Conservation (phyloP, 1,140 invertebrate genomes). For the Microvelia longipes region DNA sequence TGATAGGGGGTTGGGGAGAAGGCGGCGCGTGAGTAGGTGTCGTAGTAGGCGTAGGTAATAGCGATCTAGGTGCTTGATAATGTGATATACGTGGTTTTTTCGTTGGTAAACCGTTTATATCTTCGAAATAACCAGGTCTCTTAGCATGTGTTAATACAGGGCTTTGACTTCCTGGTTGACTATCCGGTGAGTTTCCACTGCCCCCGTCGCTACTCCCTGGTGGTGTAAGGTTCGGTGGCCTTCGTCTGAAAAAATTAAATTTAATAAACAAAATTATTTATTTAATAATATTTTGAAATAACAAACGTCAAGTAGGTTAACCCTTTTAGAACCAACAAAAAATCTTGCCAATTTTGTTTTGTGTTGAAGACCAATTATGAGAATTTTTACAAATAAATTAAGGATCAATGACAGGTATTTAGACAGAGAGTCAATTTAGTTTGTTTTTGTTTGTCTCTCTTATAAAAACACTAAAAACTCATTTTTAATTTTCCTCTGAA, state of each 20-base stretch:
- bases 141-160: constrained; percentile 37
- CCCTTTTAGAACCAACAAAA: no score
- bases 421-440: no score
- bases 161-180: constrained; percentile 46
- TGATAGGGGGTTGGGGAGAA: not conserved
- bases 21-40: constrained; percentile 1
- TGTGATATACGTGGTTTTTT: constrained; percentile 73
- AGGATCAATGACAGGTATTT: no score
- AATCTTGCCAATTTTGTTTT: no score
- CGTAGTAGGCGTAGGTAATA: not conserved
- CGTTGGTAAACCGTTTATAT: constrained; percentile 43
- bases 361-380: no score
- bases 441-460: no score
- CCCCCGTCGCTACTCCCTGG: constrained; percentile 66
- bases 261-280: no score
- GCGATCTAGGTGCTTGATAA: constrained; percentile 40
- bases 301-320: no score
- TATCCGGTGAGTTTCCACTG: constrained; percentile 51
- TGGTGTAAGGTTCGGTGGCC: constrained; percentile 74
- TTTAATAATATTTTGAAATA: no score
- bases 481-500: no score
- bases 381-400: no score
- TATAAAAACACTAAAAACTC: no score
- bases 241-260: constrained; percentile 41
- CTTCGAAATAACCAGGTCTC: constrained; percentile 41